Conservation (phyloP, 35 echinoderm and acorn worm species). For the Apostichopus parvimensis region DNA sequence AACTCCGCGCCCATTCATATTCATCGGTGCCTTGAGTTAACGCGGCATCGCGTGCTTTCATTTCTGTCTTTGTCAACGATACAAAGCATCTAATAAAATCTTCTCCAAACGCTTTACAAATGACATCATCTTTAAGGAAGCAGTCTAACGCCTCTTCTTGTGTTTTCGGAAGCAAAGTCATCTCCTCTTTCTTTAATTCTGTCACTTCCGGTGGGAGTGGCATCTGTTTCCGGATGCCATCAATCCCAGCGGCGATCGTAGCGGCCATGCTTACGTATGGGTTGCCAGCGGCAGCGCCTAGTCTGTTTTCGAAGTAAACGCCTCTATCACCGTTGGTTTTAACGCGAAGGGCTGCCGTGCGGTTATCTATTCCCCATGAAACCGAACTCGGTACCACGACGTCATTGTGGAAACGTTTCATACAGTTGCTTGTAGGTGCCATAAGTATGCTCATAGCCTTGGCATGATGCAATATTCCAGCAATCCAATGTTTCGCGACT, state of each 20-base stretch:
- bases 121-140: conserved; percentile 52
- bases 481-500: conserved; percentile 68
- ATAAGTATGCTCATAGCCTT: conserved; percentile 52
- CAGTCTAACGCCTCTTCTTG: conserved; percentile 52
- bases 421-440: conserved; percentile 71
- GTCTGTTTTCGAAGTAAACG: conserved; percentile 79
- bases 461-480: conserved; percentile 61
- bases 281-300: conserved; percentile 82
- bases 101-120: conserved; percentile 53
- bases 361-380: conserved; percentile 73
- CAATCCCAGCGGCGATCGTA: conserved; percentile 82
- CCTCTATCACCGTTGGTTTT: conserved; percentile 69
- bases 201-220: conserved; percentile 47
- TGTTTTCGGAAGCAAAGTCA: not conserved
- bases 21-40: conserved; percentile 34
- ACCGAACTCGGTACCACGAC: conserved; percentile 39
- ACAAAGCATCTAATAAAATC: conserved; percentile 61
- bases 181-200: conserved; percentile 14
- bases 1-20: conserved; percentile 52
- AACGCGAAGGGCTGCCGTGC: conserved; percentile 44
- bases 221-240: conserved; percentile 65
- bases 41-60: conserved; percentile 15
- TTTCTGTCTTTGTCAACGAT: conserved; percentile 8
- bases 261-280: conserved; percentile 84
- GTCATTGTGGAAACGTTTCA: conserved; percentile 40